A percentile compares a stretch with the other conserved stretches of the same genome.
These are phyloP conservation scores for Enteromius anoplus DNA, from an alignment of 2,797 vertebrate genomes.

Conservation along the genomic window DNA sequence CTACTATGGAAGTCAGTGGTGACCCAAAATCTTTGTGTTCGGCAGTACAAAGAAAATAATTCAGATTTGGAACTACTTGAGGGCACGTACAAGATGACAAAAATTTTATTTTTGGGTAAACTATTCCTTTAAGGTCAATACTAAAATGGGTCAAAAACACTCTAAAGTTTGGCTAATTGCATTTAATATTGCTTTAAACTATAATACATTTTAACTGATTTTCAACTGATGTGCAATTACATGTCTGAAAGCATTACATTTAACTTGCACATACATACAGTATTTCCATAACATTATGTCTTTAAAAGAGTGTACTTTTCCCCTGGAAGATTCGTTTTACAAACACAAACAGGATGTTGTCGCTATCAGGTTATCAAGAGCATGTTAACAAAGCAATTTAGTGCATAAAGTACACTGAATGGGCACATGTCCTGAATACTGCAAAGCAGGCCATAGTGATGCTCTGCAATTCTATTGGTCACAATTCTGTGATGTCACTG, in stretches of 20 bases:
- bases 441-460: background rate
- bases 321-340: background rate
- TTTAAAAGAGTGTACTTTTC: too few relatives aligned
- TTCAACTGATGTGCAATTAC: background rate
- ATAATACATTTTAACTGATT: background rate
- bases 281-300: background rate
- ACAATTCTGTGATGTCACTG: constrained; percentile 38
- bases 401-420: background rate
- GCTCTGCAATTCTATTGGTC: constrained; percentile 13
- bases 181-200: background rate
- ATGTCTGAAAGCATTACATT: background rate
- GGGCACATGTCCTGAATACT: background rate
- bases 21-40: too few relatives aligned
- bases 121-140: background rate
- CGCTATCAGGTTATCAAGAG: background rate
- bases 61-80: too few relatives aligned
- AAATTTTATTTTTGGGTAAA: too few relatives aligned
- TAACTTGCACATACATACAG: background rate
- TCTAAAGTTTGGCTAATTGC: background rate
- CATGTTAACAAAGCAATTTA: background rate
- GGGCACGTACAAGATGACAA: too few relatives aligned
- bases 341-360: background rate
- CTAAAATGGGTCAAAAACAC: background rate
- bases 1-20: too few relatives aligned
- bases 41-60: too few relatives aligned